These are phyloP conservation scores for Heterodera filipjevi DNA, from an alignment of 2,888 invertebrate species.

Conservation along the genomic window DNA sequence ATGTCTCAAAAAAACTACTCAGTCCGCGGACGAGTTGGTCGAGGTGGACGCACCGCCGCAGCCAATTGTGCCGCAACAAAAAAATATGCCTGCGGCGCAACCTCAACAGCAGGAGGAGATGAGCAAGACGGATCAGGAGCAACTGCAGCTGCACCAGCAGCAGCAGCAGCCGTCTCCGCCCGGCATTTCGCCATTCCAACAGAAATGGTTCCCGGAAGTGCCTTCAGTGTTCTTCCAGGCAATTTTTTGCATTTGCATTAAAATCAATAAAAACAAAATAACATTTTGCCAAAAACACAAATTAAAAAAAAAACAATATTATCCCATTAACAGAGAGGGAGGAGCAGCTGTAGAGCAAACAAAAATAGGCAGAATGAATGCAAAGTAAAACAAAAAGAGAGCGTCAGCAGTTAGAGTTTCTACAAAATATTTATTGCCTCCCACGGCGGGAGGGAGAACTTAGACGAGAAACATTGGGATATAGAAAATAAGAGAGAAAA, in stretches of 20 bases:
- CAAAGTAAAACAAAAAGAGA: no score
- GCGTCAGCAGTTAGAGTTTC: no score
- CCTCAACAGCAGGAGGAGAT: neutral
- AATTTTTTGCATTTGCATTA: neutral
- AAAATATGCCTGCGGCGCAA: neutral
- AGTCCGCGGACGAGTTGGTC: slow-evolving; percentile 20
- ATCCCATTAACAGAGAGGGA: no score
- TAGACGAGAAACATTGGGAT: no score
- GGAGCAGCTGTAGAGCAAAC: no score
- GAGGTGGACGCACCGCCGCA: slow-evolving; percentile 30
- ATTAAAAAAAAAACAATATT: no score
- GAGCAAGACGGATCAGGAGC: slow-evolving; percentile 16
- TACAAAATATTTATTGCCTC: no score
- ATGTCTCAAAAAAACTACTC: neutral
- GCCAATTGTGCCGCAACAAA: slow-evolving; percentile 5
- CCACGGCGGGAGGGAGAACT: no score
- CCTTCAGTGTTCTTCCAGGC: slow-evolving; percentile 29
- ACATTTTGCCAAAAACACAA: no score
- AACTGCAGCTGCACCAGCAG: neutral
- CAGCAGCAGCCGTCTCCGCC: slow-evolving; percentile 12
- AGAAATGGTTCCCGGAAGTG: slow-evolving; percentile 28
- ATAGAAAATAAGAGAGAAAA: neutral
- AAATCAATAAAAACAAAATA: no score
- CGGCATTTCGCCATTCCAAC: slow-evolving; percentile 20
- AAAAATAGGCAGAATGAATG: no score